Evolutionary conservation across 2,888 invertebrate species (phyloP).

Genomic region (Amblyjoppa proteus): DNA sequence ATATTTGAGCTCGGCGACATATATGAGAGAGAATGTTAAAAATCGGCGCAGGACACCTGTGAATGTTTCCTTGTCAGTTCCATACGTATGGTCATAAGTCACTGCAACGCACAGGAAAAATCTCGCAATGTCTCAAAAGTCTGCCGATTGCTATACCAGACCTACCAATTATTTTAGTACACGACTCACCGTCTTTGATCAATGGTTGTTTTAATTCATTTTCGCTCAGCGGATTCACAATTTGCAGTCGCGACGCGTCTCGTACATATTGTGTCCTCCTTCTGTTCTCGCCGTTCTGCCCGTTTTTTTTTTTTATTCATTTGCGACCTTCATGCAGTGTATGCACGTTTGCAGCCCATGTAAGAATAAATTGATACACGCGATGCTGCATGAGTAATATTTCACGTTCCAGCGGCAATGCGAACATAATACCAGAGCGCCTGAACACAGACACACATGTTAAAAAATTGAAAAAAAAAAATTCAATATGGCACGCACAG

Average conservation of each 20-base stretch:
- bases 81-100: neutral
- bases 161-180: neutral
- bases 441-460: neutral
- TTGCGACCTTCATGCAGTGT: conserved; percentile 5
- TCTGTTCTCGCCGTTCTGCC: neutral
- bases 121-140: neutral
- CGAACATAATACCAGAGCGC: conserved; percentile 31
- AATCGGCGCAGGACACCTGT: too few species aligned
- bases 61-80: neutral
- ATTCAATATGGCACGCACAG: conserved; percentile 38
- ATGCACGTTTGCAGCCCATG: conserved; percentile 41
- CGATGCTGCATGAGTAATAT: conserved; percentile 47
- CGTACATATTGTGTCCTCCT: neutral
- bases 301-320: neutral
- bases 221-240: neutral
- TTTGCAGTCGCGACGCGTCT: neutral
- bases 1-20: neutral
- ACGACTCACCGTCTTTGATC: neutral
- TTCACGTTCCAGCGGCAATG: conserved; percentile 52
- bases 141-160: neutral
- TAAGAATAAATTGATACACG: conserved; percentile 62
- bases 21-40: neutral
- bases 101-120: neutral
- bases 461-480: conserved; percentile 18
- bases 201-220: neutral